A percentile compares a stretch with the other conserved stretches of the same genome.
These are phyloP conservation scores for Mus minutoides DNA, from an alignment of 2,797 vertebrate genomes.

Conservation along the genomic window DNA sequence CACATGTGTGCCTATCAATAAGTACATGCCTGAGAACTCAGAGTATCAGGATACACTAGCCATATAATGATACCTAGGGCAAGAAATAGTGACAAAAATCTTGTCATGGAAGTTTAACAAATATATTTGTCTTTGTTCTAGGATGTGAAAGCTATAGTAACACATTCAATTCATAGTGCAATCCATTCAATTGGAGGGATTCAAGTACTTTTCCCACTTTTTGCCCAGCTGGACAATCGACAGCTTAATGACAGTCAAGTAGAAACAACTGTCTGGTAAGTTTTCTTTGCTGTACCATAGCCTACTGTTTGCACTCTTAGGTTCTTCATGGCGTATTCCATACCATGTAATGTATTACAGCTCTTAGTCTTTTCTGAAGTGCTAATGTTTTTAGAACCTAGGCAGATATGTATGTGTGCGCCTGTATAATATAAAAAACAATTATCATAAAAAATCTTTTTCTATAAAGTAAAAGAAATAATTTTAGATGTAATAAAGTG, in stretches of 20 bases:
- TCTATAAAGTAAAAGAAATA: not conserved
- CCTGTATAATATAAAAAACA: not conserved
- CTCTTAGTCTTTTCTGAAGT: conserved; percentile 29
- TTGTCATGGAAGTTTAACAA: not conserved
- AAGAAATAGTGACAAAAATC: conserved; percentile 21
- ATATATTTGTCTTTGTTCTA: conserved; percentile 82
- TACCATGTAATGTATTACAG: not conserved
- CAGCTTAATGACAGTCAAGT: conserved; percentile 96
- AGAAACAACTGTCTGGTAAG: conserved; percentile 98
- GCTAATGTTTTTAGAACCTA: conserved; percentile 50
- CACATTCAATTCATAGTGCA: conserved; percentile 98
- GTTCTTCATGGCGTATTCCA: not conserved
- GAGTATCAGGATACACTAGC: not conserved
- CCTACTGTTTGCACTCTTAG: not conserved
- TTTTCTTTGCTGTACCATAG: conserved; percentile 54
- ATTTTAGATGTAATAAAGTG: not conserved
- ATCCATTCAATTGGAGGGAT: conserved; percentile 98
- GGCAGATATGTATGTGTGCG: not conserved
- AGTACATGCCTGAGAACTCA: not conserved
- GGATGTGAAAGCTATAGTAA: conserved; percentile 99
- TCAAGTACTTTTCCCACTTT: conserved; percentile 97
- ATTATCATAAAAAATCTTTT: not conserved
- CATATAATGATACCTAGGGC: not conserved
- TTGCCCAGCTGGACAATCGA: conserved; percentile 96
- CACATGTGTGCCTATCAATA: not conserved